A percentile compares a stretch with the other conserved stretches of the same genome.
Conservation (phyloP, 2,888 invertebrate species). For the Allygus modestus region DNA sequence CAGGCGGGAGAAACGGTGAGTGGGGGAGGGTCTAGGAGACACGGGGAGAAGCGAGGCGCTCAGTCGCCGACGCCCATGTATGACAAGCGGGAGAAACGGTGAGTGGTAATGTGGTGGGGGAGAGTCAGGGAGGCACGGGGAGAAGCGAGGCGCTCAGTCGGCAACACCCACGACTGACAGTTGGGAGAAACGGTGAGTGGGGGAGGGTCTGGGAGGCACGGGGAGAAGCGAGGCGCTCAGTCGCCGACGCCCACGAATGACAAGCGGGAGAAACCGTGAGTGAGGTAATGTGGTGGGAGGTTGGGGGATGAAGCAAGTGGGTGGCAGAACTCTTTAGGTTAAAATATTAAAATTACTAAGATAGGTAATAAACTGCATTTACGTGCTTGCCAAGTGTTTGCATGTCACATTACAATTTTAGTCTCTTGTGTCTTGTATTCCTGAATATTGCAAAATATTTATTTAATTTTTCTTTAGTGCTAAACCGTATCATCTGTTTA, state of each 20-base stretch:
- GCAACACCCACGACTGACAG: slow-evolving; percentile 77
- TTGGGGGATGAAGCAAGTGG: too few relatives aligned
- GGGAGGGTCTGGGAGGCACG: slow-evolving; percentile 85
- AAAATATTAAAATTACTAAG: too few relatives aligned
- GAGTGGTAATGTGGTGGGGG: slow-evolving; percentile 79
- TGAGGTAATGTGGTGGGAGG: slow-evolving; percentile 79
- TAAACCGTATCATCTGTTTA: too few relatives aligned
- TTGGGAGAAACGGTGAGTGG: slow-evolving; percentile 83
- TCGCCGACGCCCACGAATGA: slow-evolving; percentile 77
- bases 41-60: slow-evolving; percentile 74
- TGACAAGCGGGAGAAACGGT: slow-evolving; percentile 74
- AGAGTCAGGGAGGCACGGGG: slow-evolving; percentile 81
- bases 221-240: slow-evolving; percentile 75
- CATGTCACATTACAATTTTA: too few relatives aligned
- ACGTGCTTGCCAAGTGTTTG: too few relatives aligned
- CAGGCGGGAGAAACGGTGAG: slow-evolving; percentile 76
- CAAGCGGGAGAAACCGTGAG: slow-evolving; percentile 73
- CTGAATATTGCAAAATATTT: too few relatives aligned
- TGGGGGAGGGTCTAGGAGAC: slow-evolving; percentile 76
- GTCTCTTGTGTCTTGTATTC: too few relatives aligned
- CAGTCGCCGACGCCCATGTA: slow-evolving; percentile 78
- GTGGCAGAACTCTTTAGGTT: too few relatives aligned
- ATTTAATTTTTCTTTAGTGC: too few relatives aligned
- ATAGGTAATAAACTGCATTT: too few relatives aligned
- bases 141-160: slow-evolving; percentile 76